Evolutionary conservation across 2,797 vertebrate genomes (phyloP).

Genomic region (Phataginus tricuspis): DNA sequence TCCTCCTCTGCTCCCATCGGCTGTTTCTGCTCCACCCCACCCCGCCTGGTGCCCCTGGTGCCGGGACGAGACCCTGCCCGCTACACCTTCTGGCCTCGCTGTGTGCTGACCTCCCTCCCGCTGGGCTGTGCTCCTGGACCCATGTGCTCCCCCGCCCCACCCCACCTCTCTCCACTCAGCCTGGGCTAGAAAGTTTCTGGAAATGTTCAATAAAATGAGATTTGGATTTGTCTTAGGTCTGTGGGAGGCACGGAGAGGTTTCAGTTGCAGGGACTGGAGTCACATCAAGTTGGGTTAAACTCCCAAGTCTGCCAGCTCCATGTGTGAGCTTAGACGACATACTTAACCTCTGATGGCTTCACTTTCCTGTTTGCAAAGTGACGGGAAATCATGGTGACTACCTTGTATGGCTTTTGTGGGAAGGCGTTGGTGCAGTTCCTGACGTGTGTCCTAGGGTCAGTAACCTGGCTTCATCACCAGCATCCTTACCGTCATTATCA

Average conservation of each 20-base stretch:
- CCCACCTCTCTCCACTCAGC: background rate
- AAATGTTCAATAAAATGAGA: background rate
- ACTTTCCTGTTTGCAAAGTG: background rate
- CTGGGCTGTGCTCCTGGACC: background rate
- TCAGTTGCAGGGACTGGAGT: background rate
- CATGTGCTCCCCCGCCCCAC: background rate
- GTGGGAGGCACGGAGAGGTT: background rate
- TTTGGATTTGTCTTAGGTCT: background rate
- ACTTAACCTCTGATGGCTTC: background rate
- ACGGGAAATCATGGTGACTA: background rate
- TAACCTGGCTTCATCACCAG: background rate
- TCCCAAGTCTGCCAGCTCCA: background rate
- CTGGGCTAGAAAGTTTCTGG: background rate
- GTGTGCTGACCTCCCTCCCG: background rate
- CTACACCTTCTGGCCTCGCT: background rate
- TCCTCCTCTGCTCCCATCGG: background rate
- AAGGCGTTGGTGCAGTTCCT: background rate
- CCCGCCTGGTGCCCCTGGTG: background rate
- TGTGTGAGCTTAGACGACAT: background rate
- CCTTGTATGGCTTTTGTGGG: background rate
- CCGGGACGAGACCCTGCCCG: background rate
- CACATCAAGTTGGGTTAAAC: background rate
- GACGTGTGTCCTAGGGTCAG: rapidly evolving
- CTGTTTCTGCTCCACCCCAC: no score
- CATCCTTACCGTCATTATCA: background rate